A percentile compares a stretch with the other conserved stretches of the same genome.
These are phyloP conservation scores for Megaceryle alcyon DNA, from an alignment of 2,797 vertebrate genomes.

Conservation along the genomic window DNA sequence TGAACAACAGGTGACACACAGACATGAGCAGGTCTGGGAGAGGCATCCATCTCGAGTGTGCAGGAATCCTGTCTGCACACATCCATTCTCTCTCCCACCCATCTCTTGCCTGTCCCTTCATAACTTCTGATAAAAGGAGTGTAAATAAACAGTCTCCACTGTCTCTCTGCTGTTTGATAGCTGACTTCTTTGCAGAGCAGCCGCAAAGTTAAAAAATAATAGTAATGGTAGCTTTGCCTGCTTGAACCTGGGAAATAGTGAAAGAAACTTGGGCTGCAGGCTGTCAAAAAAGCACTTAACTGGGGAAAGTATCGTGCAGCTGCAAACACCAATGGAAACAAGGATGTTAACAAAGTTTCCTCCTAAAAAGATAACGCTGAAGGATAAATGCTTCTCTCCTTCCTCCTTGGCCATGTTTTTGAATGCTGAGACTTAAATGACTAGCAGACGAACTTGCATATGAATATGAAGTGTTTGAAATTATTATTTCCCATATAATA, in stretches of 20 bases:
- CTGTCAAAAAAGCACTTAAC: neutral
- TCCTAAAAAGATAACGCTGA: neutral
- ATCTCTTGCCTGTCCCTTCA: neutral
- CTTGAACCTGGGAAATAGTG: neutral
- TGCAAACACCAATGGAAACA: neutral
- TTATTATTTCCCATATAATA: slow-evolving; percentile 14
- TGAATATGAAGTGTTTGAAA: slow-evolving; percentile 60
- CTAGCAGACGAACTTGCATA: slow-evolving; percentile 27
- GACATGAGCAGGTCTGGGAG: neutral
- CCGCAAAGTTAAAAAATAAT: neutral
- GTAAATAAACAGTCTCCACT: neutral
- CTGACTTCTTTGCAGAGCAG: neutral
- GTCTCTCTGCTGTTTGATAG: neutral
- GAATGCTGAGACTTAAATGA: neutral
- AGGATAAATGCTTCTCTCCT: neutral
- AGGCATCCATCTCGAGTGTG: rapidly evolving
- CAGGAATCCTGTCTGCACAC: neutral
- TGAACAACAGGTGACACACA: rapidly evolving
- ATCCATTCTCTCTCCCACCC: rapidly evolving
- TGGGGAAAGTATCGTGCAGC: neutral
- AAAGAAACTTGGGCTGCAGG: neutral
- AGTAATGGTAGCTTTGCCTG: neutral
- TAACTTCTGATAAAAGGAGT: neutral
- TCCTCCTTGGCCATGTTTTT: neutral
- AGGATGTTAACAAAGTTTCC: neutral